Evolutionary conservation across 1,140 invertebrate species (phyloP).

Genomic region (Lepidostoma basale): DNA sequence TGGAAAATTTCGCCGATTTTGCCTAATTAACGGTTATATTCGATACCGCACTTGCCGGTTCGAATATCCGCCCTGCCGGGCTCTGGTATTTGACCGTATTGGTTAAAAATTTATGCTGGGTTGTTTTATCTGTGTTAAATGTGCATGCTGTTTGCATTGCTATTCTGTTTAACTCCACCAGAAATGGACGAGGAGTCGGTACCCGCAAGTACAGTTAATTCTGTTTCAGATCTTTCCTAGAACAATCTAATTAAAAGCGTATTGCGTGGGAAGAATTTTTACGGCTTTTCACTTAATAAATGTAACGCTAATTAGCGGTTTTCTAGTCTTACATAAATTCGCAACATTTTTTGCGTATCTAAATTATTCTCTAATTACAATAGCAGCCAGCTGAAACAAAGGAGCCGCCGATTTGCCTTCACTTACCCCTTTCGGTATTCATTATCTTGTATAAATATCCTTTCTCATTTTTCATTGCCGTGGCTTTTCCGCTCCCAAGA

Average conservation of each 20-base stretch:
- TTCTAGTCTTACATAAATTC: constrained; percentile 21
- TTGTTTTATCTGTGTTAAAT: background rate
- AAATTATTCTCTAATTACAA: constrained; percentile 20
- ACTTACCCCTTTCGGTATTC: too few species aligned
- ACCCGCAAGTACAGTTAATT: too few species aligned
- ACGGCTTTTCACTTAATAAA: constrained; percentile 2
- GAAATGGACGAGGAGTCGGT: too few species aligned
- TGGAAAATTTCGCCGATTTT: constrained; percentile 9
- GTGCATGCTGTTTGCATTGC: too few species aligned
- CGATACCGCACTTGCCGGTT: background rate
- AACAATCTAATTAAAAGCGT: background rate
- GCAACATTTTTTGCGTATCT: background rate
- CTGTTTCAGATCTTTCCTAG: too few species aligned
- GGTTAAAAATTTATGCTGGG: background rate
- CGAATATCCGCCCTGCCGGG: background rate
- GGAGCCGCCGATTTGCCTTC: background rate
- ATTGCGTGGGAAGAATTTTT: constrained; percentile 9
- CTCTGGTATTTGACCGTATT: background rate
- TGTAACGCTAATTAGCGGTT: constrained; percentile 5
- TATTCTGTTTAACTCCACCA: too few species aligned
- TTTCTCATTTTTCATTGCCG: too few species aligned
- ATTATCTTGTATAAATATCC: too few species aligned
- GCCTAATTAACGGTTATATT: background rate
- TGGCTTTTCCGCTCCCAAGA: too few species aligned
- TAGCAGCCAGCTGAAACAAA: background rate